Evolutionary conservation across 2,113 vertebrate species (phyloP).

Genomic region (Suncus etruscus): DNA sequence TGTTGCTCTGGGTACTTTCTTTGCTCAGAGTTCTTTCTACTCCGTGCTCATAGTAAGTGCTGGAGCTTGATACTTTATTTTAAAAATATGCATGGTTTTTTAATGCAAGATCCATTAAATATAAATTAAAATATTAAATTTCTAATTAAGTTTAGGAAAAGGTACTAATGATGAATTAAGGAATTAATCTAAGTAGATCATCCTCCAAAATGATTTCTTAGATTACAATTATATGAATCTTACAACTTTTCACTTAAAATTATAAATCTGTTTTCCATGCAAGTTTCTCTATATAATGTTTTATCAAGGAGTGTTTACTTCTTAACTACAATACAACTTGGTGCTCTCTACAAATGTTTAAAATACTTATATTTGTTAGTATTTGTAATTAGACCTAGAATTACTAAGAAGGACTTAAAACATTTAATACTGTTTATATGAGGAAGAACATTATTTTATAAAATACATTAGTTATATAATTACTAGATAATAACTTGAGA

Average conservation of each 20-base stretch:
- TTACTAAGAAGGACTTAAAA: conserved; percentile 23
- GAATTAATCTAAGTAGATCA: conserved; percentile 18
- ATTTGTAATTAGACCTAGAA: conserved; percentile 25
- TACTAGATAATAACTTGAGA: neutral
- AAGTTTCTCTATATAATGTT: conserved; percentile 2
- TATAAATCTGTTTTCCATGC: neutral
- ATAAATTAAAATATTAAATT: conserved; percentile 54
- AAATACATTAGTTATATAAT: neutral
- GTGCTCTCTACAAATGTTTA: conserved; percentile 8
- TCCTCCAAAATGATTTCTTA: conserved; percentile 28
- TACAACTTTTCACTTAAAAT: conserved; percentile 30
- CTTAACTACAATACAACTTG: neutral
- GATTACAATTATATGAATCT: neutral
- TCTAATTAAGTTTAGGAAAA: conserved; percentile 16
- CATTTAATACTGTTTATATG: conserved; percentile 22
- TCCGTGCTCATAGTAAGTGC: too few relatives aligned
- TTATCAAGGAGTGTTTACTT: conserved; percentile 14
- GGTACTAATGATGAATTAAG: neutral
- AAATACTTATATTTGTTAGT: neutral
- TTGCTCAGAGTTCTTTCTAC: too few relatives aligned
- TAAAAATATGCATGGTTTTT: neutral
- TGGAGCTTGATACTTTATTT: neutral
- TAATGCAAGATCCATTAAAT: conserved; percentile 32
- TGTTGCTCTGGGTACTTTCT: too few relatives aligned
- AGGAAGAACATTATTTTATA: neutral